Percentiles rank a stretch among this genome's conserved stretches.
Evolutionary conservation across 2,797 vertebrate species (phyloP).

Genomic region (Tangara arthus): DNA sequence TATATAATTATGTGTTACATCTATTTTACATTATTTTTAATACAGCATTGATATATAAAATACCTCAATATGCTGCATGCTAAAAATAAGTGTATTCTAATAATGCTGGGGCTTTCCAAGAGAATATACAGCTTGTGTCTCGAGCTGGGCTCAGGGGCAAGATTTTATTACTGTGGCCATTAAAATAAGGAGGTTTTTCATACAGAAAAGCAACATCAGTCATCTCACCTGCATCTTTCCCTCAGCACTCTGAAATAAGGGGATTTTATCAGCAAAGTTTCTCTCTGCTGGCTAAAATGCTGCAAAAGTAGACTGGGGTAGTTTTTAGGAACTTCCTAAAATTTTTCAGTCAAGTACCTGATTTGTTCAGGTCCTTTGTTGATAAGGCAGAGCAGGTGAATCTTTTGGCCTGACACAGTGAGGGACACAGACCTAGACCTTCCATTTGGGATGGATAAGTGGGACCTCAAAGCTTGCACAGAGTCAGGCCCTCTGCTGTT

Average conservation of each 20-base stretch:
- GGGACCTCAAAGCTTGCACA: background rate
- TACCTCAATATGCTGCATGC: background rate
- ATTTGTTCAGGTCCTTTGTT: background rate
- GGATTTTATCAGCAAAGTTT: background rate
- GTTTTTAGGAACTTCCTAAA: background rate
- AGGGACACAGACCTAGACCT: background rate
- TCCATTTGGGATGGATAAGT: background rate
- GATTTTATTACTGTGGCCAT: background rate
- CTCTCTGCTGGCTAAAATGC: background rate
- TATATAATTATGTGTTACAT: background rate
- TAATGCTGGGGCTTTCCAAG: background rate
- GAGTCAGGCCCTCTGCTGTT: background rate
- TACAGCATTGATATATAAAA: background rate
- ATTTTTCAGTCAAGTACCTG: background rate
- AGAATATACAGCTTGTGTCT: background rate
- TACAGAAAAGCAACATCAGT: background rate
- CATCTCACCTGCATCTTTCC: background rate
- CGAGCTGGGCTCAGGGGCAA: background rate
- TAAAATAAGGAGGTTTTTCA: background rate
- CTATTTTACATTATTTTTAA: background rate
- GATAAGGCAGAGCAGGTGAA: background rate
- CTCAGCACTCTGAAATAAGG: accelerated
- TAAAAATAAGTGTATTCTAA: background rate
- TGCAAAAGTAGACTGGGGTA: background rate
- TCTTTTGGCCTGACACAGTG: background rate